phyloP scores from a whole-genome alignment of 2,888 invertebrate species.

The Tuberolachnus salignus region DNA sequence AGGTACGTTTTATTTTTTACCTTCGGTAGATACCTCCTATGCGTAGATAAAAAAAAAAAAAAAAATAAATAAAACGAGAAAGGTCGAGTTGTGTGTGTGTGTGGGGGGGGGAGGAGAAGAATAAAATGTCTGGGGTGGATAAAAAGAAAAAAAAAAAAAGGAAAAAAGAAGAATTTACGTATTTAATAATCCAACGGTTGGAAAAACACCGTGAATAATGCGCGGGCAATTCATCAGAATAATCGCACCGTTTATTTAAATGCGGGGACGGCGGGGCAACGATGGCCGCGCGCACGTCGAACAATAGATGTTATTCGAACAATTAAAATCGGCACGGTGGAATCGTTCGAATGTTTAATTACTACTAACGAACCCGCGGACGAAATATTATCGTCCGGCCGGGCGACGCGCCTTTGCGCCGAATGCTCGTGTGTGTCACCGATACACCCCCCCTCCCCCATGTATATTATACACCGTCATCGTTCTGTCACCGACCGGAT shows the following conservation, averaged over 20 bases:
- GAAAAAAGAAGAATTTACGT: not conserved
- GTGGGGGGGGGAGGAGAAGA: not conserved
- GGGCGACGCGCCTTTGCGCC: no score
- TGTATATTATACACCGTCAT: no score
- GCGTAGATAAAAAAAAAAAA: not conserved
- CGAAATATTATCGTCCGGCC: no score
- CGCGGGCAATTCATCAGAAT: slow-evolving; percentile 31
- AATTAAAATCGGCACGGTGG: slow-evolving; percentile 27
- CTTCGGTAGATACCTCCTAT: not conserved
- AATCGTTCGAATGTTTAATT: slow-evolving; percentile 46
- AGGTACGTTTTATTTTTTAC: slow-evolving; percentile 23
- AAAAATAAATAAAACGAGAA: slow-evolving; percentile 4
- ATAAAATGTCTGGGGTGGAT: not conserved
- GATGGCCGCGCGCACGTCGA: slow-evolving; percentile 22
- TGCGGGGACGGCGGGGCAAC: slow-evolving; percentile 10
- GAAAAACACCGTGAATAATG: slow-evolving; percentile 23
- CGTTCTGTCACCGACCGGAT: no score
- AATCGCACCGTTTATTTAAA: slow-evolving; percentile 48
- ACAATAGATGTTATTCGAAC: slow-evolving; percentile 36
- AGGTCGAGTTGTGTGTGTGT: no score
- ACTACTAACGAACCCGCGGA: slow-evolving; percentile 25
- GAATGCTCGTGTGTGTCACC: no score
- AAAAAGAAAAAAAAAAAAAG: slow-evolving; percentile 6
- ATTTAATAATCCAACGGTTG: slow-evolving; percentile 25
- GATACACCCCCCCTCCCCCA: no score